Percentiles rank a stretch among this genome's conserved stretches.
Evolutionary conservation across 2,113 vertebrate species (phyloP).

Genomic region (Pterocles orientalis): DNA sequence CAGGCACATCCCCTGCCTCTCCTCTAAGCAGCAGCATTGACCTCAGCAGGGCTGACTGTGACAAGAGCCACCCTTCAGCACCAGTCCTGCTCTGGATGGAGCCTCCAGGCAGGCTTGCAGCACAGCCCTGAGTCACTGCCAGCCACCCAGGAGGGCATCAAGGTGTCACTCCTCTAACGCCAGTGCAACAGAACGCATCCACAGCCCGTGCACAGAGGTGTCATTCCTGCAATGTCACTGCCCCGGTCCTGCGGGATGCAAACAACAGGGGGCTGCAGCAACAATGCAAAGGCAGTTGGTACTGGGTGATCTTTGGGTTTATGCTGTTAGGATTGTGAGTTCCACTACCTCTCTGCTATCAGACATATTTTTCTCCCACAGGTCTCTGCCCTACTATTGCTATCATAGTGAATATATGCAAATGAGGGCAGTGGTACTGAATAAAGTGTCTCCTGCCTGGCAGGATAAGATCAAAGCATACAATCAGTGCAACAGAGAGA

Average conservation of each 20-base stretch:
- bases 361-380: not conserved
- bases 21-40: not conserved
- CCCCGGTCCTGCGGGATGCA: fast-evolving
- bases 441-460: not conserved
- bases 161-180: not conserved
- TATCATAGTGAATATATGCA: fast-evolving
- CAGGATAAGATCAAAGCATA: not conserved
- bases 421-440: not conserved
- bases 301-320: not conserved
- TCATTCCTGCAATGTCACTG: not conserved
- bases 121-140: not conserved
- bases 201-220: not conserved
- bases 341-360: not conserved
- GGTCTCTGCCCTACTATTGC: not conserved
- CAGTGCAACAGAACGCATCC: not conserved
- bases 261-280: not conserved
- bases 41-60: not conserved
- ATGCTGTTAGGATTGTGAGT: not conserved
- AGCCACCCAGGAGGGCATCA: not conserved
- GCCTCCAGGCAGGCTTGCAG: not conserved
- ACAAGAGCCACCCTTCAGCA: not conserved
- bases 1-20: fast-evolving
- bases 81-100: not conserved
- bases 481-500: not conserved
- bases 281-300: not conserved